Evolutionary conservation across 2,797 vertebrate genomes (phyloP).

Genomic region (Octomys mimax): DNA sequence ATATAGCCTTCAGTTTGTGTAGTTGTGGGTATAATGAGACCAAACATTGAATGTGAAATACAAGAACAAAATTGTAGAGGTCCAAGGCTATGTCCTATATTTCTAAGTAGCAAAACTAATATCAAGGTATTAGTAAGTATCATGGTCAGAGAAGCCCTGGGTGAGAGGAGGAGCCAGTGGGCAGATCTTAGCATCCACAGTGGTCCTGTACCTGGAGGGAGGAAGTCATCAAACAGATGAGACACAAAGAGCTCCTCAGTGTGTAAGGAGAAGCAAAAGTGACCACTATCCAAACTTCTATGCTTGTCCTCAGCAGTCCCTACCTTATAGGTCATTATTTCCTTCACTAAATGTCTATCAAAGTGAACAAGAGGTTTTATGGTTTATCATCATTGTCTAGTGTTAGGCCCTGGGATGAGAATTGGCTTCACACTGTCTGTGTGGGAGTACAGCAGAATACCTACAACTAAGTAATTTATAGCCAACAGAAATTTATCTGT

Average conservation of each 20-base stretch:
- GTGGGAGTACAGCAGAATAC: background rate
- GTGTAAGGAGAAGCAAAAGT: background rate
- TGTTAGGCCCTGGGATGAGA: background rate
- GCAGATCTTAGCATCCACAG: background rate
- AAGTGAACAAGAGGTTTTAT: background rate
- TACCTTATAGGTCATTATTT: background rate
- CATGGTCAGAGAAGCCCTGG: background rate
- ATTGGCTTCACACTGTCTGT: background rate
- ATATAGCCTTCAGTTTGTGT: background rate
- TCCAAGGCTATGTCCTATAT: background rate
- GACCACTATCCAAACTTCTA: background rate
- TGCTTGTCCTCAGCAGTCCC: background rate
- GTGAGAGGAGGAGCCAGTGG: background rate
- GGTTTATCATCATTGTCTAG: background rate
- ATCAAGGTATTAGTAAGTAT: background rate
- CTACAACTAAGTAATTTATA: background rate
- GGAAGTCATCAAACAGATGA: background rate
- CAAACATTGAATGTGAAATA: background rate
- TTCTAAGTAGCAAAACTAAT: background rate
- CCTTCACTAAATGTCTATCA: background rate
- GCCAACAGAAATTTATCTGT: background rate
- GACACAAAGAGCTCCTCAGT: no score
- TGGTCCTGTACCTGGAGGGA: background rate
- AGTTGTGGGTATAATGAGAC: background rate
- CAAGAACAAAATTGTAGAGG: background rate